A percentile compares a stretch with the other conserved stretches of the same genome.
phyloP scores from a whole-genome alignment of 2,888 invertebrate genomes.

The Tanytarsus gracilentus region DNA sequence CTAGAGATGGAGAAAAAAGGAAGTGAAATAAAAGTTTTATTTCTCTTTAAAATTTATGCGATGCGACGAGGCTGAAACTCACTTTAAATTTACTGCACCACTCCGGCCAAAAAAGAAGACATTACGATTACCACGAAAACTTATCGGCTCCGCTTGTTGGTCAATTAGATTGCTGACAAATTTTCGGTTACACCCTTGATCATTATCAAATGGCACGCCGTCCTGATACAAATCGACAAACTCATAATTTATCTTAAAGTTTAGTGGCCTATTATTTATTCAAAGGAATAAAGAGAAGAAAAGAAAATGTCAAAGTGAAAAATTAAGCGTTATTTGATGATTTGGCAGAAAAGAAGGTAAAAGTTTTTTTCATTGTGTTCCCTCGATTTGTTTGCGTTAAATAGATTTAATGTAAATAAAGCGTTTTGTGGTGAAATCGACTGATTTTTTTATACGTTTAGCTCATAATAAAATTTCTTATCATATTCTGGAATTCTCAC shows the following conservation, averaged over 20 bases:
- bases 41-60: not conserved
- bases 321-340: not conserved
- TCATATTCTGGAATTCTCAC: no score
- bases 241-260: constrained; percentile 77
- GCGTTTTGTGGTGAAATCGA: no score
- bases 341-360: not conserved
- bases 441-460: no score
- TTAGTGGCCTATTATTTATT: constrained; percentile 57
- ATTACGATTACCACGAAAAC: constrained; percentile 70
- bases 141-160: constrained; percentile 51
- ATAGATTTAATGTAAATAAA: no score
- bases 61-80: constrained; percentile 32
- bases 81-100: constrained; percentile 73
- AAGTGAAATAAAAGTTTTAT: not conserved
- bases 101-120: constrained; percentile 81
- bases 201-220: constrained; percentile 63
- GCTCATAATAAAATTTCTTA: no score
- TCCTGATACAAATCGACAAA: constrained; percentile 82
- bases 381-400: no score
- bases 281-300: not conserved
- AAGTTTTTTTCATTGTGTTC: no score
- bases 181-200: constrained; percentile 58
- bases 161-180: constrained; percentile 56
- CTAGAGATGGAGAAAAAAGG: constrained; percentile 41
- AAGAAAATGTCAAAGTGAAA: constrained; percentile 1